Conservation (phyloP, 2,888 invertebrate genomes). For the Baronia brevicornis region DNA sequence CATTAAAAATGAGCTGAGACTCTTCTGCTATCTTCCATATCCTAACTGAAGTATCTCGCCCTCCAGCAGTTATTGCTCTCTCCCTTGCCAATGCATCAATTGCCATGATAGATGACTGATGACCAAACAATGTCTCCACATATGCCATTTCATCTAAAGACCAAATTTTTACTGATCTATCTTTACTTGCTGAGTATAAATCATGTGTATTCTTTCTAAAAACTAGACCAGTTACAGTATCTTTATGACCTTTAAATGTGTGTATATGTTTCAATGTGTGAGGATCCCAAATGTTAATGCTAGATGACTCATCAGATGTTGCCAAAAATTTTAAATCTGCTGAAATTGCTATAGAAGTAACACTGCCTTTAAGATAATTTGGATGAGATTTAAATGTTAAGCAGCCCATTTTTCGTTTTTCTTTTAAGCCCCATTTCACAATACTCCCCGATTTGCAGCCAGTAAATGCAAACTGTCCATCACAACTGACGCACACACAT, state of each 20-base stretch:
- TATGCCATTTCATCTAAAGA: slow-evolving; percentile 96
- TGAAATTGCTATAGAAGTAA: slow-evolving; percentile 82
- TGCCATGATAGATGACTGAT: slow-evolving; percentile 89
- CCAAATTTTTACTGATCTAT: slow-evolving; percentile 94
- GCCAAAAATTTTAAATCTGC: slow-evolving; percentile 89
- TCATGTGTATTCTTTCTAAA: slow-evolving; percentile 91
- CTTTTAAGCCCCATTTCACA: slow-evolving; percentile 87
- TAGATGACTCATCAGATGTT: slow-evolving; percentile 64
- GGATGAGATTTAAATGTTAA: slow-evolving; percentile 67
- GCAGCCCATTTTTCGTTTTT: slow-evolving; percentile 76
- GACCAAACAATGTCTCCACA: slow-evolving; percentile 96
- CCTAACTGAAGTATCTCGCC: slow-evolving; percentile 88
- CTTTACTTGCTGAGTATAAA: slow-evolving; percentile 86
- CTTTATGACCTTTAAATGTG: slow-evolving; percentile 87
- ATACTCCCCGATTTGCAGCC: slow-evolving; percentile 93
- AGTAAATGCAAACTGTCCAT: slow-evolving; percentile 83
- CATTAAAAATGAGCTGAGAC: slow-evolving; percentile 95
- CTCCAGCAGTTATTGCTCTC: slow-evolving; percentile 91
- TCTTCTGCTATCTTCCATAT: slow-evolving; percentile 99
- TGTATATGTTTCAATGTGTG: slow-evolving; percentile 84
- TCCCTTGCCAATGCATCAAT: slow-evolving; percentile 93
- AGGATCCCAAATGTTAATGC: slow-evolving; percentile 91
- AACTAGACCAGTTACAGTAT: slow-evolving; percentile 82
- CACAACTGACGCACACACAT: slow-evolving; percentile 84
- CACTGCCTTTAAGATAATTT: slow-evolving; percentile 56